Evolutionary conservation across 2,113 vertebrate species (phyloP).

Genomic region (Vireo altiloquus): DNA sequence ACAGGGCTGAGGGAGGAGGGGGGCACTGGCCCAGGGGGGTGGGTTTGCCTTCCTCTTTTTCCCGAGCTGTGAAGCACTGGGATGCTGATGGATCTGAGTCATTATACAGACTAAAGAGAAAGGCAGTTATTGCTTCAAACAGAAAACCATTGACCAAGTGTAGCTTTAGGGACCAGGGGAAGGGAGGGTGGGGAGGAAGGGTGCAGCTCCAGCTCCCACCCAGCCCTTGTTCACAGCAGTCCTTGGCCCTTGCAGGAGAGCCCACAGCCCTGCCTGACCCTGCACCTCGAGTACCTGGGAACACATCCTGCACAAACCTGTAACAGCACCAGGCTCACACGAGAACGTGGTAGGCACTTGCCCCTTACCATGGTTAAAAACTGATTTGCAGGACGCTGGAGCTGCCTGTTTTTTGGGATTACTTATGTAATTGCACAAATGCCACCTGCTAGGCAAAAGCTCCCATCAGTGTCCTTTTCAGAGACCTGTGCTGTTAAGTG

Average conservation of each 20-base stretch:
- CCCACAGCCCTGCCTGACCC: not conserved
- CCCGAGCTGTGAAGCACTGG: not conserved
- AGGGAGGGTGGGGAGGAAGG: not conserved
- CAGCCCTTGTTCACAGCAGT: not conserved
- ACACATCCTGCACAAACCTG: not conserved
- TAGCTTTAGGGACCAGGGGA: constrained; percentile 38
- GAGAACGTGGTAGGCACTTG: not conserved
- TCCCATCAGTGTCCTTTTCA: not conserved
- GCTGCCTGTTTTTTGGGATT: not conserved
- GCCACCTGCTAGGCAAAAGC: constrained; percentile 18
- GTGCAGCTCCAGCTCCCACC: not conserved
- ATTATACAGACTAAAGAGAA: not conserved
- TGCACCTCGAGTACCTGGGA: not conserved
- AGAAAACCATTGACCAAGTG: not conserved
- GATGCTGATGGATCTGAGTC: not conserved
- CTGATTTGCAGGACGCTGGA: not conserved
- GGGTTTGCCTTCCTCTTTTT: not conserved
- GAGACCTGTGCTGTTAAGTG: not conserved
- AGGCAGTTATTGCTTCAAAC: not conserved
- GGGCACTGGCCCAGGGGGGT: too few species aligned
- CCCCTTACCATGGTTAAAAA: not conserved
- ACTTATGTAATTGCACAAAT: constrained; percentile 13
- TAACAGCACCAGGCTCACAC: not conserved
- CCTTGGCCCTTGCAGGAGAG: not conserved
- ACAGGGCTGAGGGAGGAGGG: not conserved